Conservation (phyloP, 1,140 invertebrate species). For the Hypothenemus hampei region DNA sequence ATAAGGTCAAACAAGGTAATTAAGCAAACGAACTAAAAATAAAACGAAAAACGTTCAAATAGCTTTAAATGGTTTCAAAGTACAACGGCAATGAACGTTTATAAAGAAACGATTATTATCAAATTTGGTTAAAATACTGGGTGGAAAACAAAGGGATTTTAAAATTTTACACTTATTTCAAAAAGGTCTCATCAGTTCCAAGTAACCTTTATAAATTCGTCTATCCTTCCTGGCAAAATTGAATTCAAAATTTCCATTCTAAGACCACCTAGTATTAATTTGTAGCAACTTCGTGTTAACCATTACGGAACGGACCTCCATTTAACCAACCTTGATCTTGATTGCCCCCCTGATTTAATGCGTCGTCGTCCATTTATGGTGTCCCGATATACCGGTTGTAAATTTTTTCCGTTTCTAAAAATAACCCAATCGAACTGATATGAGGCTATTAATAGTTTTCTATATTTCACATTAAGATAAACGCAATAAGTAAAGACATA, state of each 20-base stretch:
- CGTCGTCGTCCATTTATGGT: constrained; percentile 1
- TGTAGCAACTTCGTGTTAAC: background rate
- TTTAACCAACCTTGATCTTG: constrained; percentile 2
- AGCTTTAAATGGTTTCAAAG: too few relatives aligned
- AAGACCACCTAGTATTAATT: background rate
- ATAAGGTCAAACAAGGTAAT: too few relatives aligned
- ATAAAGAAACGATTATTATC: too few relatives aligned
- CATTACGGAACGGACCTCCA: background rate
- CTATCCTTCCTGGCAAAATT: background rate
- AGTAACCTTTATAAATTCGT: background rate
- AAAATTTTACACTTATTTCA: background rate
- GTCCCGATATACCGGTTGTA: constrained; percentile 11
- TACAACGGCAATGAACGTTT: too few relatives aligned
- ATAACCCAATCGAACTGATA: constrained; percentile 1
- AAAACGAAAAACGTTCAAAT: too few relatives aligned
- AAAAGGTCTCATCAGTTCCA: background rate
- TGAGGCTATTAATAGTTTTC: background rate
- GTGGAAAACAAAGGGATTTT: background rate
- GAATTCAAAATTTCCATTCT: background rate
- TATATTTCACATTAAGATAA: constrained; percentile 4
- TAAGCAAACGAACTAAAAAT: too few relatives aligned
- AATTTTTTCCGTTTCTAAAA: constrained; percentile 6
- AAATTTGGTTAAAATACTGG: too few relatives aligned
- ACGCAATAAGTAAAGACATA: too few relatives aligned
- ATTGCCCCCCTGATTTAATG: constrained; percentile 8